phyloP scores from a whole-genome alignment of 2,888 invertebrate species.

The Folsomia candida region DNA sequence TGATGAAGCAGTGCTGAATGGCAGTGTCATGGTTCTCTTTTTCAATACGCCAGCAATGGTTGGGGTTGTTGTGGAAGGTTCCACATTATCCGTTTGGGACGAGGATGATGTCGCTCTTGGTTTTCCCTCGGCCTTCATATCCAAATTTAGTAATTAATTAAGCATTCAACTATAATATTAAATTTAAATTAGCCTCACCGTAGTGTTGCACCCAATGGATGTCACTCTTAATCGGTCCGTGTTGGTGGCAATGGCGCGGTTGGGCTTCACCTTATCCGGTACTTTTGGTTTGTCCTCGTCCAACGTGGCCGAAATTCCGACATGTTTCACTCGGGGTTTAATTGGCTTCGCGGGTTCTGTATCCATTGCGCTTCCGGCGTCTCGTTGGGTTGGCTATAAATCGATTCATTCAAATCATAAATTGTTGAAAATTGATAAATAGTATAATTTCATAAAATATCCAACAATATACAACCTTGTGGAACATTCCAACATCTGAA shows the following conservation, averaged over 20 bases:
- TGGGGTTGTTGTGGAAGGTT: background rate
- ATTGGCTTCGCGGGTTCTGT: slow-evolving; percentile 21
- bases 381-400: slow-evolving; percentile 37
- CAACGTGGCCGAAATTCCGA: slow-evolving; percentile 29
- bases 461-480: slow-evolving; percentile 28
- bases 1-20: slow-evolving; percentile 8
- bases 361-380: slow-evolving; percentile 20
- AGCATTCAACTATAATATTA: background rate
- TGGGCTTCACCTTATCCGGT: no score
- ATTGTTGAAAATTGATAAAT: background rate
- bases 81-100: background rate
- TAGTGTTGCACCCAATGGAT: slow-evolving; percentile 32
- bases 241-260: slow-evolving; percentile 25
- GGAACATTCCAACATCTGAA: slow-evolving; percentile 56
- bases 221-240: slow-evolving; percentile 26
- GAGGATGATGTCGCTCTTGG: background rate
- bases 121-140: background rate
- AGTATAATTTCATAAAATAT: background rate
- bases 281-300: slow-evolving; percentile 7
- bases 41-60: background rate
- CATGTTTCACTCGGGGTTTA: slow-evolving; percentile 22
- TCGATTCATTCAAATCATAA: background rate
- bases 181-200: background rate
- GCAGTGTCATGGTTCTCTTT: background rate
- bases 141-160: background rate